Base-by-base conservation (phyloP, 2,888 invertebrate genomes). In the Synergus umbraculus region DNA sequence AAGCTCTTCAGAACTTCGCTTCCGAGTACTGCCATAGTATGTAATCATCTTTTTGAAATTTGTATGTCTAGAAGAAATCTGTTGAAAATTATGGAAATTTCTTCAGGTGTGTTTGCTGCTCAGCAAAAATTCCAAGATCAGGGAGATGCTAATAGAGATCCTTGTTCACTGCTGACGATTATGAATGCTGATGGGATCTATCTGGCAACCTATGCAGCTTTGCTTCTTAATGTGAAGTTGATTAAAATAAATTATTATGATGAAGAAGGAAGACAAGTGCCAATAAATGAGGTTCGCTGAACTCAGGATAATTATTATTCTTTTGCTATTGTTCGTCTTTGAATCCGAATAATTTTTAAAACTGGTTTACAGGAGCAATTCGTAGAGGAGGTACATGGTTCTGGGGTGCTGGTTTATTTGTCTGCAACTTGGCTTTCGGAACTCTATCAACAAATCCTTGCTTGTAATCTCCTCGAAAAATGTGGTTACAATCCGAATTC, bases 181-280 rank as follows among this genome's bases (percentile, higher is more conserved):
- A 96, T 98, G 93, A 98, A 98, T 92, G 98, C 98, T 1, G 98
- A 98, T 92, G 98, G 98, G 37, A 96, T 98, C 63, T 98, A 98
- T 90, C 93, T 98, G 83, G 97, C 98, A 1, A 97, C 97, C 0
- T 98, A 97, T 90, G 96, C 97, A 0, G 96, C 97, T 0, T 92
- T 98, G 37, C 92, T 97, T 66, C 93, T 98, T 0, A 97, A 97
- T 88, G 93, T 98, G 79, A 97, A 96, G 88, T 94, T 98, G 37
- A 95, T 96, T 73, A 94, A 95, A 81, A 94, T 94, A 63, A 96
- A 96, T 77, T 97, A 96, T 92, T 98, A 98, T 89, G 90, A 91
- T 18, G 92, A 93, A 77, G 92, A 92, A 44, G 91, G 90, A 63
- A 90, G 92, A 37, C 91, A 91, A 73, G 87, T 93, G 22, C 93